Conservation (phyloP, 2,797 vertebrate species). For the Falco novaeseelandiae region DNA sequence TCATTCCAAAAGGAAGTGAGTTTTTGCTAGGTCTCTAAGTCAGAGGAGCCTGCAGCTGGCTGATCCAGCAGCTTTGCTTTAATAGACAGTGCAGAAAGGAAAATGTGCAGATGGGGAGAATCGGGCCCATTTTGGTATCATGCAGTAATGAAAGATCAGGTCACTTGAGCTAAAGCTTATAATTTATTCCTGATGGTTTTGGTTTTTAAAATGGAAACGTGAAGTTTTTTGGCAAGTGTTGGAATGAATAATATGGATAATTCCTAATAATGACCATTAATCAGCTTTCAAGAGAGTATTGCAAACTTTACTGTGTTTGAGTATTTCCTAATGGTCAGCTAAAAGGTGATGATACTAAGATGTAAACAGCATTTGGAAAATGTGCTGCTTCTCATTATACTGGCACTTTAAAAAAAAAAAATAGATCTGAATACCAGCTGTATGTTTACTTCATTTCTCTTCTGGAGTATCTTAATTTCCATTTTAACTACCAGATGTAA, state of each 20-base stretch:
- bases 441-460: not conserved
- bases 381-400: not conserved
- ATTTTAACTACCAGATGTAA: not conserved
- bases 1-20: constrained; percentile 23
- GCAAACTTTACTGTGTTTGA: not conserved
- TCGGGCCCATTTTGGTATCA: not conserved
- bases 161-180: not conserved
- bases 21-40: not conserved
- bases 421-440: not conserved
- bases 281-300: not conserved
- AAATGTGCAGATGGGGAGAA: not conserved
- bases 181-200: not conserved
- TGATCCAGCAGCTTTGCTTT: not conserved
- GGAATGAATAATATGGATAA: not conserved
- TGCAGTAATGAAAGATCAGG: not conserved
- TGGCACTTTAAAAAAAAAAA: not conserved
- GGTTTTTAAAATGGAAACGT: not conserved
- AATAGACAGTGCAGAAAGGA: not conserved
- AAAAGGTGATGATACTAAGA: not conserved
- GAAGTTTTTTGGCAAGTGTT: not conserved
- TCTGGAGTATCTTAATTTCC: not conserved
- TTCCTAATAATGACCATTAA: not conserved
- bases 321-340: not conserved
- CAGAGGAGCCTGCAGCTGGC: constrained; percentile 16
- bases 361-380: not conserved